Evolutionary conservation across 1,140 invertebrate genomes (phyloP).

Genomic region (Lucilia cuprina): DNA sequence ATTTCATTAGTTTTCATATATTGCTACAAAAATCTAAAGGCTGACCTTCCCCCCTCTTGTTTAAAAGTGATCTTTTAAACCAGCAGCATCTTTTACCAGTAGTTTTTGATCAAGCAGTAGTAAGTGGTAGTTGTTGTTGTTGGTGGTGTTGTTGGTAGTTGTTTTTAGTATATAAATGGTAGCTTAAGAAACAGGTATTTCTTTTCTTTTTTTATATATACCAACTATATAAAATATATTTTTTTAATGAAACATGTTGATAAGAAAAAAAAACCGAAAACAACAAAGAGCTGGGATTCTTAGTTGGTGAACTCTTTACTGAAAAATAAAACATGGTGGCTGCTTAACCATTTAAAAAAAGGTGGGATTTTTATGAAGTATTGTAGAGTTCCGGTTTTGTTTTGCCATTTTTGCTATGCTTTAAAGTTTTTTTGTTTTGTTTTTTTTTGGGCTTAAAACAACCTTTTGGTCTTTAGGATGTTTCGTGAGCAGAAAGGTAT

Average conservation of each 20-base stretch:
- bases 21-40: neutral
- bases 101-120: neutral
- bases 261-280: neutral
- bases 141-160: neutral
- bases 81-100: neutral
- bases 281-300: neutral
- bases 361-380: slow-evolving; percentile 14
- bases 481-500: neutral
- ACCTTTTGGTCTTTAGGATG: neutral
- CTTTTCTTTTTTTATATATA: neutral
- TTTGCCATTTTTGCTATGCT: neutral
- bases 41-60: neutral
- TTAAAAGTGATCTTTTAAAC: neutral
- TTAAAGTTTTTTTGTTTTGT: neutral
- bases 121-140: too few species aligned
- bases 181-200: neutral
- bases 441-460: neutral
- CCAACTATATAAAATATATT: neutral
- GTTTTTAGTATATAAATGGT: neutral
- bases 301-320: neutral
- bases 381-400: neutral
- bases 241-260: slow-evolving; percentile 18
- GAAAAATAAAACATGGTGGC: neutral
- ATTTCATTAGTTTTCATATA: too few species aligned
- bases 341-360: neutral